Conservation (phyloP, 2,888 invertebrate species). For the Hanleya hanleyi region DNA sequence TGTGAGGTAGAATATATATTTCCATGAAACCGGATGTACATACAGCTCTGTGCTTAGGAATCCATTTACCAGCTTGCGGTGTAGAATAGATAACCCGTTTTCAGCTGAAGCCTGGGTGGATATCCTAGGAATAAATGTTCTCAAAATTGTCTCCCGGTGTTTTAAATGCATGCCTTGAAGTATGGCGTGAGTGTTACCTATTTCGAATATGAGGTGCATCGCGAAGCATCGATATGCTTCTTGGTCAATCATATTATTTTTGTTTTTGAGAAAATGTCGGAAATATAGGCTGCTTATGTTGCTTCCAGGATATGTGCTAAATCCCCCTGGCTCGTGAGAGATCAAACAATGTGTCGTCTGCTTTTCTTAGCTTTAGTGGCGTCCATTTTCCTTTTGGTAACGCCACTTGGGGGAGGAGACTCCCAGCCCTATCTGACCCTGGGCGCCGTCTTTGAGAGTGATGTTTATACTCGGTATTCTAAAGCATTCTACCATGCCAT, state of each 20-base stretch:
- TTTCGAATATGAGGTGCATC: neutral
- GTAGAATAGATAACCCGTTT: no score
- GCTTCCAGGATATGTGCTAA: neutral
- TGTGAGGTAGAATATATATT: no score
- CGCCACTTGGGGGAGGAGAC: neutral
- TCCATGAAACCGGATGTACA: no score
- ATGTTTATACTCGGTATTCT: neutral
- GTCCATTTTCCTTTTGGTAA: neutral
- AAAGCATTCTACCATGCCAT: neutral
- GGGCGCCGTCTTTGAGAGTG: neutral
- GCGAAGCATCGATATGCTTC: neutral
- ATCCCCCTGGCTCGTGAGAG: neutral
- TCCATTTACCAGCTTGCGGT: no score
- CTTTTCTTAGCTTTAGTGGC: neutral
- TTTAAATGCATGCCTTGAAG: neutral
- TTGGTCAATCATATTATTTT: neutral
- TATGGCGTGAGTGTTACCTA: neutral
- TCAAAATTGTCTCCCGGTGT: neutral
- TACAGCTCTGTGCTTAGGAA: no score
- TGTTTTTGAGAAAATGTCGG: neutral
- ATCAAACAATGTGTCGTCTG: constrained; percentile 2
- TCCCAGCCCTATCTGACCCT: neutral
- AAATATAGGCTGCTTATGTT: neutral
- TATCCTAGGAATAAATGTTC: neutral
- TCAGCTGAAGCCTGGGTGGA: no score